phyloP scores from a whole-genome alignment of 2,888 invertebrate species.

The Limulus polyphemus region DNA sequence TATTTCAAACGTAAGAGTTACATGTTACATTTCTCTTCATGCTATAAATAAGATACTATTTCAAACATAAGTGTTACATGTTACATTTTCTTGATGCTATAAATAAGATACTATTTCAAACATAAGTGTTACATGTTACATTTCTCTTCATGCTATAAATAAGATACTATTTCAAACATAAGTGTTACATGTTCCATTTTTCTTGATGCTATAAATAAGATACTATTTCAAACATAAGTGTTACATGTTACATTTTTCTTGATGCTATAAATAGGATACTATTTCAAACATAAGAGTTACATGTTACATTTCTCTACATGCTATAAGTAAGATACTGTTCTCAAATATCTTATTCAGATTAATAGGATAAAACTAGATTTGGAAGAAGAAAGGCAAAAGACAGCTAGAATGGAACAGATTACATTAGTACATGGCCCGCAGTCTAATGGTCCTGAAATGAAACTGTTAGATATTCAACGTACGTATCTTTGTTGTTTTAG shows the following conservation, averaged over 20 bases:
- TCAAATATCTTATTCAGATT: conserved; percentile 13
- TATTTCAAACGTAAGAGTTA: too few relatives aligned
- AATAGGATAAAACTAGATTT: conserved; percentile 18
- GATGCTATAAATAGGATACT: not conserved
- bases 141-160: not conserved
- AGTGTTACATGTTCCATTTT: too few relatives aligned
- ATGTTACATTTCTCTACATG: not conserved
- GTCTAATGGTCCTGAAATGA: conserved; percentile 19
- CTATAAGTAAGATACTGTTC: not conserved
- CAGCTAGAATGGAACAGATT: conserved; percentile 13
- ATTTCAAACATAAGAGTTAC: not conserved
- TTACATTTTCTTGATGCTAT: not conserved
- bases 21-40: not conserved
- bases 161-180: not conserved
- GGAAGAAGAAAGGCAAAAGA: conserved; percentile 21
- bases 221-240: too few relatives aligned
- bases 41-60: not conserved
- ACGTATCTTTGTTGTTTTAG: not conserved
- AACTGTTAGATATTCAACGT: conserved; percentile 20
- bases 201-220: not conserved
- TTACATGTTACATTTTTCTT: not conserved
- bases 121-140: too few relatives aligned
- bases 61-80: too few relatives aligned
- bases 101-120: not conserved
- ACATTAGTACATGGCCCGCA: conserved; percentile 6